A percentile compares a stretch with the other conserved stretches of the same genome.
Conservation (phyloP, 2,113 vertebrate species). For the Cricetomys ansorgei region DNA sequence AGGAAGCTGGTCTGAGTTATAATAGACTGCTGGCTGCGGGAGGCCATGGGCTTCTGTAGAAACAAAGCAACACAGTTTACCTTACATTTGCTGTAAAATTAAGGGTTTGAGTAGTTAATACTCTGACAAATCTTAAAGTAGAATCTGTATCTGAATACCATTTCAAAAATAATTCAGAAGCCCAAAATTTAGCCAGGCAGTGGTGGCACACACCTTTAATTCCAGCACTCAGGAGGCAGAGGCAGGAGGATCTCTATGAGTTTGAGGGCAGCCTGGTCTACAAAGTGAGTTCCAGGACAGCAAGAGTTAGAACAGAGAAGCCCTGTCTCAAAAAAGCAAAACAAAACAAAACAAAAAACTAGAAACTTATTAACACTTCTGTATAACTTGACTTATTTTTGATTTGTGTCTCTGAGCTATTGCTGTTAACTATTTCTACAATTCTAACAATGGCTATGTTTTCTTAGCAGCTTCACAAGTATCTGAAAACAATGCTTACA, state of each 20-base stretch:
- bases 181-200: too few species aligned
- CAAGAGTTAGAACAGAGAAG: too few species aligned
- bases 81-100: neutral
- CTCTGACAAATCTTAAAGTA: neutral
- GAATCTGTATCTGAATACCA: neutral
- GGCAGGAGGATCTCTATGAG: too few species aligned
- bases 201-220: too few species aligned
- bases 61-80: constrained; percentile 56
- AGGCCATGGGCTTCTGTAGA: constrained; percentile 85
- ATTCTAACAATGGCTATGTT: neutral
- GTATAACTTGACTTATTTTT: neutral
- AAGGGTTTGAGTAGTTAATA: neutral
- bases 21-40: constrained; percentile 86
- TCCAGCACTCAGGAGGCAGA: too few species aligned
- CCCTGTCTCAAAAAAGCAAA: too few species aligned
- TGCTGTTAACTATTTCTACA: neutral
- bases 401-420: neutral
- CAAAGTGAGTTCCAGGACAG: too few species aligned
- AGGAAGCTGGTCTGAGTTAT: constrained; percentile 92
- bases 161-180: constrained; percentile 2
- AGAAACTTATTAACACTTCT: neutral
- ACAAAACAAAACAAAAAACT: too few species aligned
- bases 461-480: neutral
- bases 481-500: neutral
- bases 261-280: too few species aligned